A percentile compares a stretch with the other conserved stretches of the same genome.
These are phyloP conservation scores for Hydropotes inermis DNA, from an alignment of 2,113 vertebrate species.

Conservation along the genomic window DNA sequence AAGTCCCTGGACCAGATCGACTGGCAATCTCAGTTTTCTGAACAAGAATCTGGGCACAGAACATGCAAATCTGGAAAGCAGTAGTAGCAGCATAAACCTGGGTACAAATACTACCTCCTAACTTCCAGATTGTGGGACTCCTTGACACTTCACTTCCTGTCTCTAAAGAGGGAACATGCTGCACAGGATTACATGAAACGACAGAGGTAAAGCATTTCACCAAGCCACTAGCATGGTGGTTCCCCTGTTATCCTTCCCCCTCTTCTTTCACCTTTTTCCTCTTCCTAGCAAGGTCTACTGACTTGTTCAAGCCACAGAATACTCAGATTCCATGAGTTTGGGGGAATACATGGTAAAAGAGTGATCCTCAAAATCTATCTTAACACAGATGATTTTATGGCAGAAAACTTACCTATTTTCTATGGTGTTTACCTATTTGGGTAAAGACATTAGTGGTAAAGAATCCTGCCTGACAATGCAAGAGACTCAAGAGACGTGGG, in stretches of 20 bases:
- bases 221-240: accelerated
- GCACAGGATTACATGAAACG: background rate
- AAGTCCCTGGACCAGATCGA: background rate
- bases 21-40: background rate
- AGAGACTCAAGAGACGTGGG: background rate
- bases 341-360: background rate
- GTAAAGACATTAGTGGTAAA: background rate
- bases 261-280: background rate
- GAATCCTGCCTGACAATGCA: background rate
- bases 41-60: background rate
- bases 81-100: background rate
- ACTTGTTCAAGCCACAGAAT: background rate
- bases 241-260: background rate
- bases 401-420: background rate
- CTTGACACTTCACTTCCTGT: background rate
- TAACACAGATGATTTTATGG: background rate
- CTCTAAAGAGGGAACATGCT: background rate
- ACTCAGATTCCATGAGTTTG: background rate
- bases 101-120: background rate
- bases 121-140: background rate
- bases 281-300: background rate
- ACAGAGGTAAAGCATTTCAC: accelerated
- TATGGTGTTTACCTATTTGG: background rate
- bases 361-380: background rate
- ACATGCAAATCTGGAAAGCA: background rate